Conservation (phyloP, 1,140 invertebrate species). For the Conopomorpha cramerella region DNA sequence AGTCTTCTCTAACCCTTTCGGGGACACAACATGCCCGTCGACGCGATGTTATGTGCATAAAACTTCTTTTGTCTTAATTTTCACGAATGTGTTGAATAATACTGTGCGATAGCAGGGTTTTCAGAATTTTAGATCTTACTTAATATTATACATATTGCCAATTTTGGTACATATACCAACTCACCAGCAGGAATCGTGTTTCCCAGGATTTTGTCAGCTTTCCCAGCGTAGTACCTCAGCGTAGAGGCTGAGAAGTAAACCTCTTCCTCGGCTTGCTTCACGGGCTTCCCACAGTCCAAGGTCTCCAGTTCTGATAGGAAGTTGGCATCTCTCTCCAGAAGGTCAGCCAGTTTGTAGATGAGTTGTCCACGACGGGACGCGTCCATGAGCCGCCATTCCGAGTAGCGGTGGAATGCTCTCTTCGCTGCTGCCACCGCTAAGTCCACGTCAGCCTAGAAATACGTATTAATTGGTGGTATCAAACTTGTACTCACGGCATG, state of each 20-base stretch:
- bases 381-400: slow-evolving; percentile 85
- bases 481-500: no score
- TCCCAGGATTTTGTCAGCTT: slow-evolving; percentile 90
- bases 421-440: slow-evolving; percentile 76
- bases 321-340: slow-evolving; percentile 74
- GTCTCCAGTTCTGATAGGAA: slow-evolving; percentile 79
- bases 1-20: no score
- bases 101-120: no score
- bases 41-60: no score
- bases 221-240: slow-evolving; percentile 88
- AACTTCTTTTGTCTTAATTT: no score
- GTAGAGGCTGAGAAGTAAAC: slow-evolving; percentile 65
- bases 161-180: no score
- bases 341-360: slow-evolving; percentile 73
- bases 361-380: slow-evolving; percentile 79
- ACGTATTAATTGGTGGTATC: no score
- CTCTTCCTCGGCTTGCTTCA: slow-evolving; percentile 67
- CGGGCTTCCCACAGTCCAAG: slow-evolving; percentile 89
- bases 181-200: slow-evolving; percentile 82
- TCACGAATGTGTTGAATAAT: no score
- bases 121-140: no score
- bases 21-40: no score
- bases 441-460: slow-evolving; percentile 69
- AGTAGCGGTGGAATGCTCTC: slow-evolving; percentile 68
- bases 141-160: no score